Evolutionary conservation across 2,797 vertebrate species (phyloP).

Genomic region (Chelon auratus): DNA sequence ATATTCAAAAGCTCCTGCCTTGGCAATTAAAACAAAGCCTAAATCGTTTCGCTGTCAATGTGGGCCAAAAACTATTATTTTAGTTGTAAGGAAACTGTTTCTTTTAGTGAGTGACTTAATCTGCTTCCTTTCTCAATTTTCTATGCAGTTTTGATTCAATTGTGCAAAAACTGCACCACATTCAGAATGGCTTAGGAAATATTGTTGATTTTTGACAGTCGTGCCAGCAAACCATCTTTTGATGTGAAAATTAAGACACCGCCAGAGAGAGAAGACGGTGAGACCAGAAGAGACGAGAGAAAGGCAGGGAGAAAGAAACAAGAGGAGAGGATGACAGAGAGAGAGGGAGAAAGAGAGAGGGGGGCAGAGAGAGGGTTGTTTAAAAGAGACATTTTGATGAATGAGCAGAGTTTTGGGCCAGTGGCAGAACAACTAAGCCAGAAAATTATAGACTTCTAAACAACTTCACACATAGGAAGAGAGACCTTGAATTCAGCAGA

Average conservation of each 20-base stretch:
- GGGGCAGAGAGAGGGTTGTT: conserved; percentile 50
- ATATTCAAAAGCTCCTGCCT: conserved; percentile 19
- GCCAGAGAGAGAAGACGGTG: conserved; percentile 8
- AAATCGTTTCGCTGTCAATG: conserved; percentile 26
- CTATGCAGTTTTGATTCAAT: conserved; percentile 46
- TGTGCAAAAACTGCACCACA: conserved; percentile 26
- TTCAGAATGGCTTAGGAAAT: conserved; percentile 50
- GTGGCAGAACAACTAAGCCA: conserved; percentile 62
- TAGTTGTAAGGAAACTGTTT: conserved; percentile 10
- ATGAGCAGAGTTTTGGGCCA: conserved; percentile 68
- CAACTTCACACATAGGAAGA: conserved; percentile 58
- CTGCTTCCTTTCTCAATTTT: conserved; percentile 35
- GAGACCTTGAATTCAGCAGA: conserved; percentile 36
- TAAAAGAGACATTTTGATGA: conserved; percentile 72
- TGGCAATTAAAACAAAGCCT: conserved; percentile 34
- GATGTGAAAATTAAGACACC: conserved; percentile 61
- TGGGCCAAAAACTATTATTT: conserved; percentile 39
- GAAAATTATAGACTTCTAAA: conserved; percentile 69
- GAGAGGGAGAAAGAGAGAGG: background rate
- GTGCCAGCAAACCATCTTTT: conserved; percentile 57
- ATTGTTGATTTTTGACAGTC: conserved; percentile 51
- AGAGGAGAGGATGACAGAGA: conserved; percentile 2
- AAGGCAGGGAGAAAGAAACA: background rate
- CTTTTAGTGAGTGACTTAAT: conserved; percentile 31
- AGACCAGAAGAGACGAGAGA: conserved; percentile 31